Evolutionary conservation across 2,888 invertebrate species (phyloP).

Genomic region (Oligia latruncula): DNA sequence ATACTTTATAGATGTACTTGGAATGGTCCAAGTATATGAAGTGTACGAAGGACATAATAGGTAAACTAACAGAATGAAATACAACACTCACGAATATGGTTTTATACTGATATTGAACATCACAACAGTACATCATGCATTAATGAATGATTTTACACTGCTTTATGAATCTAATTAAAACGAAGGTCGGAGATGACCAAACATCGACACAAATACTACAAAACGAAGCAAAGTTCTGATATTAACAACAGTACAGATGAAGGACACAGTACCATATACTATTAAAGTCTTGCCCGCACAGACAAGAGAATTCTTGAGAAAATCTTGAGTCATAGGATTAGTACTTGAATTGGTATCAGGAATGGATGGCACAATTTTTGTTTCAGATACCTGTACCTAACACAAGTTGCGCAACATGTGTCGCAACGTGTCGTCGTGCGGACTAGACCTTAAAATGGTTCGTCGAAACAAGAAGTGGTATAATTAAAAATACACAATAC

Average conservation of each 20-base stretch:
- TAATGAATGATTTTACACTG: slow-evolving; percentile 61
- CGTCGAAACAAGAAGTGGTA: slow-evolving; percentile 2
- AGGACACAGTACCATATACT: slow-evolving; percentile 18
- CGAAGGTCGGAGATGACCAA: slow-evolving; percentile 45
- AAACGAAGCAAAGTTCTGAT: slow-evolving; percentile 47
- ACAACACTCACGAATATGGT: slow-evolving; percentile 52
- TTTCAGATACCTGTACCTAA: not conserved
- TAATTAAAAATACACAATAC: slow-evolving; percentile 18
- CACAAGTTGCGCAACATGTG: slow-evolving; percentile 4
- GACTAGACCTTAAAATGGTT: slow-evolving; percentile 7
- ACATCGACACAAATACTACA: slow-evolving; percentile 50
- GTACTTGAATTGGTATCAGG: not conserved
- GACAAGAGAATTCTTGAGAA: not conserved
- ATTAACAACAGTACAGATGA: slow-evolving; percentile 28
- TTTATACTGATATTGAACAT: slow-evolving; percentile 47
- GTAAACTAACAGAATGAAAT: slow-evolving; percentile 58
- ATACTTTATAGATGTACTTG: not conserved
- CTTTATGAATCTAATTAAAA: slow-evolving; percentile 52
- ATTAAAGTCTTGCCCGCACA: slow-evolving; percentile 18
- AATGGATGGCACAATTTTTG: not conserved
- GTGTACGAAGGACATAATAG: slow-evolving; percentile 3
- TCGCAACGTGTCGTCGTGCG: not conserved
- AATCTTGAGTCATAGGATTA: not conserved
- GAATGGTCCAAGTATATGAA: not conserved
- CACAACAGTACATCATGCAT: slow-evolving; percentile 52